Conservation (phyloP, 2,797 vertebrate species). For the Steatocranus sp. region DNA sequence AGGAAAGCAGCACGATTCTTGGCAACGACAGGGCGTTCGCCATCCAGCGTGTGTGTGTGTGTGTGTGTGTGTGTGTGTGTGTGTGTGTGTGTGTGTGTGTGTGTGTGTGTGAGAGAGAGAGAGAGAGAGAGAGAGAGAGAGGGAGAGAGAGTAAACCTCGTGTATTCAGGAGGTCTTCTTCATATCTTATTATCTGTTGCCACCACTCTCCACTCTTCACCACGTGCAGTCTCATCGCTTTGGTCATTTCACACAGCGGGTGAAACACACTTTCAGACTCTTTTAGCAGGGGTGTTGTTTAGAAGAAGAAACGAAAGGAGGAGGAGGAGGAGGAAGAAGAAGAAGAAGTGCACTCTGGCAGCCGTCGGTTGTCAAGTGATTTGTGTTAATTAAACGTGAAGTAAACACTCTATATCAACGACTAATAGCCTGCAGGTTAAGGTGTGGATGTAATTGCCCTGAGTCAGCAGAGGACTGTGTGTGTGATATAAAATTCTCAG, state of each 20-base stretch:
- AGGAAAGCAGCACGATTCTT: conserved; percentile 61
- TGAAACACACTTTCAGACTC: background rate
- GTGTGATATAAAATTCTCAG: conserved; percentile 9
- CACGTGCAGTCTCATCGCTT: conserved; percentile 22
- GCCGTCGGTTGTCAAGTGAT: conserved; percentile 2
- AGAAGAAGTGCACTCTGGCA: background rate
- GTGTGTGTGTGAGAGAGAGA: background rate
- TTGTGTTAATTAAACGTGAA: conserved; percentile 36
- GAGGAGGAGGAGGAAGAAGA: accelerated
- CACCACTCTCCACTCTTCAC: conserved; percentile 21
- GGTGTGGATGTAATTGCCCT: conserved; percentile 36
- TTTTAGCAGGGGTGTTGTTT: background rate
- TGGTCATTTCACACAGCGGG: conserved; percentile 4
- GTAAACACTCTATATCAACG: conserved; percentile 25
- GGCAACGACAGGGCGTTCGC: conserved; percentile 23
- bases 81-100: conserved; percentile 9
- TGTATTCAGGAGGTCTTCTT: conserved; percentile 6
- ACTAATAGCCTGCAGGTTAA: conserved; percentile 14
- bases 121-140: background rate
- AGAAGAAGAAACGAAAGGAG: background rate
- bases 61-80: background rate
- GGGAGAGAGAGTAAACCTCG: background rate
- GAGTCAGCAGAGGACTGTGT: conserved; percentile 31
- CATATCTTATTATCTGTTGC: conserved; percentile 39
- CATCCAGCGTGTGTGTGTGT: conserved; percentile 22